Evolutionary conservation across 2,113 vertebrate species (phyloP).

Genomic region (Empidonax alnorum): DNA sequence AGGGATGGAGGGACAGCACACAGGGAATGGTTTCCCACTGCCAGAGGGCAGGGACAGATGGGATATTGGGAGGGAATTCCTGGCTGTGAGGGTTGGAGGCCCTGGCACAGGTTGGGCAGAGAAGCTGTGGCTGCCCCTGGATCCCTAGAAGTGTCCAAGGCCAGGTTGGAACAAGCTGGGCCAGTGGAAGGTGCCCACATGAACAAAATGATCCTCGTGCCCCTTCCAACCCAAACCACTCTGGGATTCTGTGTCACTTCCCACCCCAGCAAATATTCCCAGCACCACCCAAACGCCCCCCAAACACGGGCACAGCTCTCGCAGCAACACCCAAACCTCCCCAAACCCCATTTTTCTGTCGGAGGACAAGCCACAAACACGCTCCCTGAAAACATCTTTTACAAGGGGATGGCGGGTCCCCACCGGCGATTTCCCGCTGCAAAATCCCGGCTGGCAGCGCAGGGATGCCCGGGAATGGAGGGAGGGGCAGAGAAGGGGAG

Average conservation of each 20-base stretch:
- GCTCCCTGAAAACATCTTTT: not conserved
- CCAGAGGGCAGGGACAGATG: not conserved
- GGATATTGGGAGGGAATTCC: not conserved
- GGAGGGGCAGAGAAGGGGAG: too few relatives aligned
- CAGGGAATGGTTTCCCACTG: not conserved
- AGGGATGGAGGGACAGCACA: not conserved
- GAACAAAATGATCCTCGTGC: accelerated
- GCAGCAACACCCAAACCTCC: not conserved
- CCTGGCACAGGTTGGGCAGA: not conserved
- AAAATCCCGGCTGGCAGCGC: not conserved
- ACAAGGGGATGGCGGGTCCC: accelerated
- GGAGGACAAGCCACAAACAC: accelerated
- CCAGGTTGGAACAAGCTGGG: not conserved
- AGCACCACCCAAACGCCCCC: accelerated
- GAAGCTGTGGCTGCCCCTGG: not conserved
- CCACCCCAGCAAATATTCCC: not conserved
- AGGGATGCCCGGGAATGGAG: not conserved
- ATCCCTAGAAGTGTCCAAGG: not conserved
- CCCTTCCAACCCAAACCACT: accelerated
- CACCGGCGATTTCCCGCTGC: accelerated
- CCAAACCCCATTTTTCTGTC: accelerated
- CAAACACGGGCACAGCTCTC: accelerated
- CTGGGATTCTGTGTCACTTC: accelerated
- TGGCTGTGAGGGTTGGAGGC: not conserved
- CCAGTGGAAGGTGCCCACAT: accelerated